phyloP scores from a whole-genome alignment of 2,888 invertebrate species.

The Apamea sordens region DNA sequence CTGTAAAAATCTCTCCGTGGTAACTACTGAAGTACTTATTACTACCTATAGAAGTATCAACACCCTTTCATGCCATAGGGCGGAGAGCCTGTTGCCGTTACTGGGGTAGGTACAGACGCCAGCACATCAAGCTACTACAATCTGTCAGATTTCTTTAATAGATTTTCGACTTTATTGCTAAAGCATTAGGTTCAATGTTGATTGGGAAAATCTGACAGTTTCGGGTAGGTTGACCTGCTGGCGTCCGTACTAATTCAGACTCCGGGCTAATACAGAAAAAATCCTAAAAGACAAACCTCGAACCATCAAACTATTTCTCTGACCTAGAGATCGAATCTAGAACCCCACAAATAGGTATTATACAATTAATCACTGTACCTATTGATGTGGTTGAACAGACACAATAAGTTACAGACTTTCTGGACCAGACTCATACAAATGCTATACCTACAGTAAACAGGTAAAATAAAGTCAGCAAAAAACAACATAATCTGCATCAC shows the following conservation, averaged over 20 bases:
- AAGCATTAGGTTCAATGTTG: too few species aligned
- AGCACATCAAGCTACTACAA: too few species aligned
- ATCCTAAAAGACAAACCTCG: not conserved
- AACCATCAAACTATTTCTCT: not conserved
- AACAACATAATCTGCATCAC: not conserved
- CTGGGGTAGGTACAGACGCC: too few species aligned
- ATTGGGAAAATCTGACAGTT: too few species aligned
- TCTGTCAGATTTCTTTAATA: too few species aligned
- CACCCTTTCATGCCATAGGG: not conserved
- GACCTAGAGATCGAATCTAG: not conserved
- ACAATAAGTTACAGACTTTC: not conserved
- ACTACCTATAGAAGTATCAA: not conserved
- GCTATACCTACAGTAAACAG: not conserved
- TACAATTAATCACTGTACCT: not conserved
- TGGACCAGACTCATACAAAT: not conserved
- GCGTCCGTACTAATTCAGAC: not conserved
- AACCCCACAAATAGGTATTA: not conserved
- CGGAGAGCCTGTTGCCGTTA: not conserved
- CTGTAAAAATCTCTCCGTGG: not conserved
- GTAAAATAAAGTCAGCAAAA: not conserved
- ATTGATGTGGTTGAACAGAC: not conserved
- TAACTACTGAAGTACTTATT: not conserved
- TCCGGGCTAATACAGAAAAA: not conserved
- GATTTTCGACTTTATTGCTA: too few species aligned
- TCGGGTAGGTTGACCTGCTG: too few species aligned